Percentiles rank a stretch among this genome's conserved stretches.
Evolutionary conservation across 2,113 vertebrate species (phyloP).

Genomic region (Stegostoma tigrinum): DNA sequence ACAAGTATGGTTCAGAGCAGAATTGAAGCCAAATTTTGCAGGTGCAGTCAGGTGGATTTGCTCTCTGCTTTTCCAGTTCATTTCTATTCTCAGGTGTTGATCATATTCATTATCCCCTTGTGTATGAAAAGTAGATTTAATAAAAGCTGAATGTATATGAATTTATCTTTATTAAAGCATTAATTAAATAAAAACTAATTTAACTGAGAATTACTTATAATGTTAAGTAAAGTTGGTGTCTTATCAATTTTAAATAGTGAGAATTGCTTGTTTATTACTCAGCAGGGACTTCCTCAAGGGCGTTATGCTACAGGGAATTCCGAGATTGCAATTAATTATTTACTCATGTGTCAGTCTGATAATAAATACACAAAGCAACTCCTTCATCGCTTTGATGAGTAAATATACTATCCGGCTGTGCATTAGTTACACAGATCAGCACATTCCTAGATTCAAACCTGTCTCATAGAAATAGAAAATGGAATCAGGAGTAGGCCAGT

Average conservation of each 20-base stretch:
- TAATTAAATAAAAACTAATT: not conserved
- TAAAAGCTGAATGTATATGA: not conserved
- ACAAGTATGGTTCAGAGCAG: not conserved
- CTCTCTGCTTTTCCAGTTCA: not conserved
- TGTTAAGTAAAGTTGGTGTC: not conserved
- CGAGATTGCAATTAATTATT: not conserved
- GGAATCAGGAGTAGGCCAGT: too few species aligned
- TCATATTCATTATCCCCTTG: not conserved
- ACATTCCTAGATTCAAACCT: too few species aligned
- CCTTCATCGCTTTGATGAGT: not conserved
- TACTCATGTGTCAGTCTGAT: not conserved
- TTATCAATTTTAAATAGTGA: not conserved
- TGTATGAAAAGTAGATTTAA: not conserved
- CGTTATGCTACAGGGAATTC: too few species aligned
- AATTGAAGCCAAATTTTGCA: not conserved
- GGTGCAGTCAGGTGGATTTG: not conserved
- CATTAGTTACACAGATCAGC: not conserved
- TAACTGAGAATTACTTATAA: not conserved
- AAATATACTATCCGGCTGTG: not conserved
- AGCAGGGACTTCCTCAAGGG: not conserved
- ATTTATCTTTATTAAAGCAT: not conserved
- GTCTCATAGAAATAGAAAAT: too few species aligned
- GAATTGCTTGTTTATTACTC: not conserved
- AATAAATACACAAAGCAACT: not conserved
- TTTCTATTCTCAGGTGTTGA: not conserved